These are phyloP conservation scores for Coenonympha glycerion DNA, from an alignment of 2,888 invertebrate genomes.

Conservation along the genomic window DNA sequence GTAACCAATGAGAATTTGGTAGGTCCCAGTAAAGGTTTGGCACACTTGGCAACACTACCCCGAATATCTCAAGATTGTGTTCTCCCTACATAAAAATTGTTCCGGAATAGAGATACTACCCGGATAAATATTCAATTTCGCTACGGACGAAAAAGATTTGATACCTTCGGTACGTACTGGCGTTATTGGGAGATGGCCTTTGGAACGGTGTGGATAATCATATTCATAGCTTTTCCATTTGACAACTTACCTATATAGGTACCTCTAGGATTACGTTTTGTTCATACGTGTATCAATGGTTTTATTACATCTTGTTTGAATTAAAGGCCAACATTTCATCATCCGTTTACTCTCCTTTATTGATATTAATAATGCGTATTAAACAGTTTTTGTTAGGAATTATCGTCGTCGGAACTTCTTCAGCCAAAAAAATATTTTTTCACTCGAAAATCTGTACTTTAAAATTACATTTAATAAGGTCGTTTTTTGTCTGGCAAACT, in stretches of 20 bases:
- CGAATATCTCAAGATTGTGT: slow-evolving; percentile 74
- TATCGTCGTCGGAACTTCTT: no score
- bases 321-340: no score
- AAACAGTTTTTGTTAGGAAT: no score
- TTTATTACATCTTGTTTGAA: no score
- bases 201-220: slow-evolving; percentile 73
- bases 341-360: no score
- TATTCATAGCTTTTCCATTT: slow-evolving; percentile 69
- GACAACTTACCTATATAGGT: slow-evolving; percentile 30
- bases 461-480: no score
- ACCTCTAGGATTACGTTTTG: slow-evolving; percentile 24
- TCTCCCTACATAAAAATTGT: slow-evolving; percentile 75
- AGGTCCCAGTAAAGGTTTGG: not conserved
- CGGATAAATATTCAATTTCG: slow-evolving; percentile 77
- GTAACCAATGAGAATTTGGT: not conserved
- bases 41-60: slow-evolving; percentile 2
- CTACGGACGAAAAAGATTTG: slow-evolving; percentile 75
- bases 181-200: slow-evolving; percentile 74
- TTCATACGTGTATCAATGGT: no score
- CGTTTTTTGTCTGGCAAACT: not conserved
- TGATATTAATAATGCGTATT: no score
- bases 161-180: slow-evolving; percentile 71
- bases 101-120: slow-evolving; percentile 75
- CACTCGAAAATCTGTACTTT: no score
- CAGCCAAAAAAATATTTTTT: no score